Evolutionary conservation across 2,888 invertebrate genomes (phyloP), one percentile per base, ranked within the genome.

Genomic region (Itoplectis maculator): DNA sequence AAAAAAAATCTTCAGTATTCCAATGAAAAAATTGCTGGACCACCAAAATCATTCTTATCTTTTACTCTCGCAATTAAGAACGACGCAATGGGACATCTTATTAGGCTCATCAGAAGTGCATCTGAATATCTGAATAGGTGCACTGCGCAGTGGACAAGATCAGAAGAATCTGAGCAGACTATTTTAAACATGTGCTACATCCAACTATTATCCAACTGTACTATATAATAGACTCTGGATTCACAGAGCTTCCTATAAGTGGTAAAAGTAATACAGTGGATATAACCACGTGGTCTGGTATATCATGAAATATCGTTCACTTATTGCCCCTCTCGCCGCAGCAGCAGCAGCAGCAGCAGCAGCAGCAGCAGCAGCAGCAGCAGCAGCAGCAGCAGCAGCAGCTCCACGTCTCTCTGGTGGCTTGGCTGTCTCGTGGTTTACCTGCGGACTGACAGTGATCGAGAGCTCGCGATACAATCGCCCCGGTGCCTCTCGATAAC

Each of bases 381-480:
- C n/a, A n/a, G n/a, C n/a, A n/a, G n/a, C n/a, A n/a, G n/a, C n/a
- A n/a, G n/a, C n/a, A n/a, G n/a, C n/a, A n/a, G n/a, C 47, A 61
- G 23, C 47, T 78, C 59, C 47, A 59, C 35, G 37, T 65, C 65
- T 66, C 66, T 49, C 49, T 13, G 13, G 8, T 51, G 29, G 56
- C 37, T 29, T 5, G 47, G 23, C 35, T 76, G 49, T 78, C 76
- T 78, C 47, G 75, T 47, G 79, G 78, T 82, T 83, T 81, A 75
- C 79, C 79, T 73, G 54, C 68, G 61, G 69, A 78, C 69, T 88
- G 90, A 90, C 91, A 91, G 88, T 91, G 90, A 91, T 91, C 88
- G 91, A 91, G 88, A 89, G 85, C 75, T 86, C 85, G 68, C 85
- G 91, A 91, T 91, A 87, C 83, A 86, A 90, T 91, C 91, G 68